phyloP scores from a whole-genome alignment of 2,113 vertebrate species.

The Geococcyx californianus region DNA sequence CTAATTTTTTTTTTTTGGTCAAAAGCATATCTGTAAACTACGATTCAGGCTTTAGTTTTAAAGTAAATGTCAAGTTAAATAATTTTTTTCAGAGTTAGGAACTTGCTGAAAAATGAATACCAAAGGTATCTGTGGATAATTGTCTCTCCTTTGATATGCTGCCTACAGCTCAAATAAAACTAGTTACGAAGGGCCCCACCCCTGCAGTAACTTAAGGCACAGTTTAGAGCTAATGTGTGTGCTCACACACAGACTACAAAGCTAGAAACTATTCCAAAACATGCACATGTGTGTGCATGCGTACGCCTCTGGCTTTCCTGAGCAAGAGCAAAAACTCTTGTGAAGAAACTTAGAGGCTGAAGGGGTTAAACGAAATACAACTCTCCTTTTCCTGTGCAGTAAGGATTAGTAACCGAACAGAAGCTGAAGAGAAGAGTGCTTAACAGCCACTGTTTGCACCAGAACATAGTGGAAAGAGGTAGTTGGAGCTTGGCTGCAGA shows the following conservation, averaged over 20 bases:
- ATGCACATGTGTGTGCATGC: neutral
- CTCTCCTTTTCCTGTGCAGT: conserved; percentile 68
- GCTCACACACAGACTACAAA: neutral
- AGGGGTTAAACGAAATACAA: conserved; percentile 74
- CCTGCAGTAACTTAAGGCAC: conserved; percentile 18
- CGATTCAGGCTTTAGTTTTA: neutral
- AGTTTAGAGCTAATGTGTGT: neutral
- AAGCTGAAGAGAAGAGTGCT: conserved; percentile 6
- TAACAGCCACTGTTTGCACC: conserved; percentile 27
- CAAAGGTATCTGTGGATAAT: neutral
- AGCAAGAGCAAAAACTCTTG: neutral
- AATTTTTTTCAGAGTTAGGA: neutral
- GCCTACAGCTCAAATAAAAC: conserved; percentile 42
- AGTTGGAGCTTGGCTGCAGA: neutral
- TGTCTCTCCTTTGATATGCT: neutral
- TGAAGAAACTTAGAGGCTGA: conserved; percentile 12
- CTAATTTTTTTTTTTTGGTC: neutral
- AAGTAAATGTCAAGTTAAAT: neutral
- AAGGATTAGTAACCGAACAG: conserved; percentile 66
- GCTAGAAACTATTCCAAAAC: neutral
- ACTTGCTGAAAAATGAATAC: neutral
- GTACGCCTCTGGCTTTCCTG: neutral
- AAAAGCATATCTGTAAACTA: neutral
- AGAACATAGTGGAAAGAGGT: neutral
- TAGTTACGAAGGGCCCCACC: conserved; percentile 50